A percentile compares a stretch with the other conserved stretches of the same genome.
Evolutionary conservation across 1,140 invertebrate genomes (phyloP).

Genomic region (Halesus radiatus): DNA sequence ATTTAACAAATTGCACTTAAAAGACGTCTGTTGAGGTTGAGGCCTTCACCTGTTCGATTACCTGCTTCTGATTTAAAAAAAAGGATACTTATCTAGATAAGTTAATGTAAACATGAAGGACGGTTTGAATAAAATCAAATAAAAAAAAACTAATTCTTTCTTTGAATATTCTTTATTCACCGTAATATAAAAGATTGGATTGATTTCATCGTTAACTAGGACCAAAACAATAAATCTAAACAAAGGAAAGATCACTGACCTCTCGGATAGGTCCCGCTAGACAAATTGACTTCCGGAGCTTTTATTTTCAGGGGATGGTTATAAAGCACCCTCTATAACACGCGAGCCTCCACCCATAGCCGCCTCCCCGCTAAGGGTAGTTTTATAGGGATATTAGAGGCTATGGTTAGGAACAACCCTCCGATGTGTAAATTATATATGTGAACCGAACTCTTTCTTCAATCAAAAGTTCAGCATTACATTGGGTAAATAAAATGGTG

Average conservation of each 20-base stretch:
- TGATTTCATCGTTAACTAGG: neutral
- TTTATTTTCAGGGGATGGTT: conserved; percentile 21
- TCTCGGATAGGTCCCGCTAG: conserved; percentile 12
- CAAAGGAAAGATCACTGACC: conserved; percentile 35
- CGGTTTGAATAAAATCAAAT: too few relatives aligned
- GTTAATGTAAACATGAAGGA: too few relatives aligned
- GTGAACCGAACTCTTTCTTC: neutral
- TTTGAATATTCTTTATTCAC: too few relatives aligned
- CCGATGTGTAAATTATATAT: conserved; percentile 29
- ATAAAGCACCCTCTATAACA: conserved; percentile 24
- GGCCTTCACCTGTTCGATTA: too few relatives aligned
- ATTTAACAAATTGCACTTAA: too few relatives aligned
- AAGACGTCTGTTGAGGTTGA: too few relatives aligned
- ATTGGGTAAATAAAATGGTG: neutral
- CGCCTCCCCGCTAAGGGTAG: neutral
- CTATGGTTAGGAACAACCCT: conserved; percentile 23
- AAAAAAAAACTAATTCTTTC: too few relatives aligned
- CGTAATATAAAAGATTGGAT: neutral
- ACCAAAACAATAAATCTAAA: conserved; percentile 4
- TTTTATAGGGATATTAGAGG: conserved; percentile 17
- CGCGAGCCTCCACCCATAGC: neutral
- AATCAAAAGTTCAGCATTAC: conserved; percentile 5
- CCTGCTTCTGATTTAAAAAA: too few relatives aligned
- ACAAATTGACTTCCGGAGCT: conserved; percentile 38
- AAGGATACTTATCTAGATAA: too few relatives aligned